These are phyloP conservation scores for Achatina immaculata DNA, from an alignment of 1,140 invertebrate genomes.

Conservation along the genomic window DNA sequence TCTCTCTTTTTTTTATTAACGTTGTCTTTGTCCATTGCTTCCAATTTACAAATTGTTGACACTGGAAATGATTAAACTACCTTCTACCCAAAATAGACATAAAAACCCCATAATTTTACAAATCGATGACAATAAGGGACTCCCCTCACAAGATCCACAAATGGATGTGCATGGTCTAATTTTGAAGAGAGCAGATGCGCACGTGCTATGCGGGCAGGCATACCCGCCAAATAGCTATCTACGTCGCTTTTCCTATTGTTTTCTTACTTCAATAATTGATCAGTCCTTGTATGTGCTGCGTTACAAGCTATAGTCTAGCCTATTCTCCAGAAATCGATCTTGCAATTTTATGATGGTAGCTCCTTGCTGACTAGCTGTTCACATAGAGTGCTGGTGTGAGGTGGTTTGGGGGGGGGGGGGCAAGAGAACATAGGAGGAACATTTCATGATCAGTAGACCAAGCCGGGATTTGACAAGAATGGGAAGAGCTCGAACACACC, in stretches of 20 bases:
- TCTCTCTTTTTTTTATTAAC: no score
- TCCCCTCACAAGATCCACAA: neutral
- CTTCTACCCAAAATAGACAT: neutral
- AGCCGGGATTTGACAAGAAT: neutral
- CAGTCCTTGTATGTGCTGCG: neutral
- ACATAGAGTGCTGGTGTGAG: neutral
- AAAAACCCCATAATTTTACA: neutral
- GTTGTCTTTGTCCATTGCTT: neutral
- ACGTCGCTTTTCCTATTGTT: neutral
- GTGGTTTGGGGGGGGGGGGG: no score
- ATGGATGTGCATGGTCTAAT: neutral
- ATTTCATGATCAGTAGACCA: neutral
- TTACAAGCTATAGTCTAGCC: neutral
- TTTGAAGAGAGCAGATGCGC: neutral
- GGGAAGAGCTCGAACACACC: neutral
- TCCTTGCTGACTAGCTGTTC: neutral
- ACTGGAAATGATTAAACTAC: neutral
- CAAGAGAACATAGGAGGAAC: neutral
- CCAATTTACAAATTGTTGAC: constrained; percentile 1
- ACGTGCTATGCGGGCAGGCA: constrained; percentile 5
- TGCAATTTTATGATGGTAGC: neutral
- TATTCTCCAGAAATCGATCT: neutral
- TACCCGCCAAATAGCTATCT: neutral
- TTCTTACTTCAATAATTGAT: neutral
- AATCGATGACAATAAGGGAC: neutral